Evolutionary conservation across 35 echinoderm and acorn worm species (phyloP), one percentile per base, ranked within the genome.

Genomic region (Eucidaris tribuloides): DNA sequence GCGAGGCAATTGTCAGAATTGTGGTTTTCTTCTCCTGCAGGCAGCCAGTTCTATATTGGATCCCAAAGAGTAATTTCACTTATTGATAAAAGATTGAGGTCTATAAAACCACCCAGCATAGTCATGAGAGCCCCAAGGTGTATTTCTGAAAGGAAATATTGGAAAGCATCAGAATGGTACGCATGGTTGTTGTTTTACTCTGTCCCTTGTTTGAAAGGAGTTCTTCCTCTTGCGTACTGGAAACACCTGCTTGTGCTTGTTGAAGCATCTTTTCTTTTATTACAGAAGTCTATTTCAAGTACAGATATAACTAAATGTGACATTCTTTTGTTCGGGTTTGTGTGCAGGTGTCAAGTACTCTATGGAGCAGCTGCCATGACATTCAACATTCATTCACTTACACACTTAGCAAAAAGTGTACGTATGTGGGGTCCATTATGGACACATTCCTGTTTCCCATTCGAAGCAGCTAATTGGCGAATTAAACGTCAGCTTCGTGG

Each of bases 391-490:
- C 90, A 92, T 49, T 61, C 90, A 2, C 25, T 88, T 3, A 78
- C 79, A 17, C 90, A 87, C 62, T 49, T 92, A 20, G 33, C 90
- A 17, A 77, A 54, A 38, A 65, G 84, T 78, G 84, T 88, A 0
- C 18, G 62, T 6, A 35, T 23, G 11, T 92, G 90, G 83, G 90
- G 90, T 19, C 90, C 90, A 18, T 36, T 92, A 0, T 87, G 90
- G 84, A 92, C 84, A 15, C 90, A 92, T 38, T 92, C 90, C 1
- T 87, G 84, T 50, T 92, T 92, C 36, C 77, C 77, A 9, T 92
- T 92, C 83, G 90, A 92, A 82, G 29, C 90, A 6, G 49, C 46
- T 4, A 92, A 88, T 64, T 79, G 77, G 1, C 3, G 71, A 72
- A 77, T 92, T 13, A 92, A 87, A 32, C n/a, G 2, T 23, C 71